Conservation (phyloP, 2,113 vertebrate species). For the Psettodes erumei region DNA sequence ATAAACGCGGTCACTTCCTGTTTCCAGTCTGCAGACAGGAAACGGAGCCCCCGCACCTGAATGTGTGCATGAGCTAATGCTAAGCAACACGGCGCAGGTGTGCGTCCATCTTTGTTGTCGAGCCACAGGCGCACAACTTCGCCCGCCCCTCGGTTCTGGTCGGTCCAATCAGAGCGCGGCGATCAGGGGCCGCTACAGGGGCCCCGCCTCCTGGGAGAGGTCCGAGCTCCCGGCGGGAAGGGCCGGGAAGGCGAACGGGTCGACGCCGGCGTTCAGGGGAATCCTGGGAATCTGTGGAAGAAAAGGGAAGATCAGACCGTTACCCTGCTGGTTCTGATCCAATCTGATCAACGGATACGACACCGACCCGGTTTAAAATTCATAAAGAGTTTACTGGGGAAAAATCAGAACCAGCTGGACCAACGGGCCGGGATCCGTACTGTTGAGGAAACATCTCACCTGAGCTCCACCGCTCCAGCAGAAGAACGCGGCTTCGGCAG, state of each 20-base stretch:
- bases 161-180: not conserved
- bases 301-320: not conserved
- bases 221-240: constrained; percentile 7
- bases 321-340: not conserved
- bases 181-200: not conserved
- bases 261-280: constrained; percentile 8
- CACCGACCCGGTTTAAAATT: too few species aligned
- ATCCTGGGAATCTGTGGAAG: constrained; percentile 37
- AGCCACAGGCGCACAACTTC: too few species aligned
- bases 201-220: constrained; percentile 16
- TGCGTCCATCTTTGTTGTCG: too few species aligned
- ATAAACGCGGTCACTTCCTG: too few species aligned
- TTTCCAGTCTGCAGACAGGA: too few species aligned
- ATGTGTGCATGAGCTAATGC: too few species aligned
- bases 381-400: too few species aligned
- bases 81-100: too few species aligned
- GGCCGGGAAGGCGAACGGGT: constrained; percentile 22
- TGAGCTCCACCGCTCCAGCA: constrained; percentile 37
- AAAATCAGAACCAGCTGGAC: not conserved
- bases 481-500: constrained; percentile 28
- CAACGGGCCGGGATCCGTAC: too few species aligned
- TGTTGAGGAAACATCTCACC: constrained; percentile 38
- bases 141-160: too few species aligned
- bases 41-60: too few species aligned
- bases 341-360: too few species aligned